Percentiles rank a stretch among this genome's conserved stretches.
Conservation (phyloP, 1,140 invertebrate genomes). For the Aphaenogaster rudis region DNA sequence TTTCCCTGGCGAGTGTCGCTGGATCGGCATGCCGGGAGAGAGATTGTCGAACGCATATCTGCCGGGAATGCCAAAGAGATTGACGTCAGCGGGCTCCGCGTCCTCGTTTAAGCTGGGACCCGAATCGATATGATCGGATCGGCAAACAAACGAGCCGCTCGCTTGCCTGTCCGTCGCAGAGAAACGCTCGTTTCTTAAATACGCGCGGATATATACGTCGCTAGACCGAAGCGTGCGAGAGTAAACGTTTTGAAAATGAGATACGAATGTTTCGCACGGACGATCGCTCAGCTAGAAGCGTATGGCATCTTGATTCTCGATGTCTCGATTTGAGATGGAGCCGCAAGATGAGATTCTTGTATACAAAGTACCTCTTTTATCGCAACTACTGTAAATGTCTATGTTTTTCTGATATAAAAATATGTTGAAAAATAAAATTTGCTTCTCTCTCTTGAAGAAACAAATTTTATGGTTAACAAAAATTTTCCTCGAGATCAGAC, state of each 20-base stretch:
- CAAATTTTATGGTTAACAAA: background rate
- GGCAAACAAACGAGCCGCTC: conserved; percentile 58
- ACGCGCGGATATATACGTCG: background rate
- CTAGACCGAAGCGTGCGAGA: background rate
- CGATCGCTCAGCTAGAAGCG: background rate
- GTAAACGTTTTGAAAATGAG: background rate
- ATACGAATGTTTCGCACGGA: background rate
- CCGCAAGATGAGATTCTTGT: background rate
- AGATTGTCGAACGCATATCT: conserved; percentile 67
- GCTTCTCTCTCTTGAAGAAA: background rate
- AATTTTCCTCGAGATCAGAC: background rate
- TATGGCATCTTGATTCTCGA: background rate
- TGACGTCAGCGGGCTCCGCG: conserved; percentile 60
- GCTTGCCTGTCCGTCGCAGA: conserved; percentile 9
- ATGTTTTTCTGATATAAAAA: background rate
- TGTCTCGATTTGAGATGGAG: background rate
- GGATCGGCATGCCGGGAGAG: conserved; percentile 40
- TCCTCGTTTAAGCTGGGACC: conserved; percentile 60
- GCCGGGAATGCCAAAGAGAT: conserved; percentile 59
- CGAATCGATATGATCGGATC: conserved; percentile 58
- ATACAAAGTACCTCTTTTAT: background rate
- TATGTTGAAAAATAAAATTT: background rate
- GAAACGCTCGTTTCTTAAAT: conserved; percentile 10
- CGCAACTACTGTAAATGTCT: background rate
- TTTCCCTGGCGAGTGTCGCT: conserved; percentile 66